phyloP scores from a whole-genome alignment of 2,888 invertebrate genomes.

The Archaeoteleia sp. region DNA sequence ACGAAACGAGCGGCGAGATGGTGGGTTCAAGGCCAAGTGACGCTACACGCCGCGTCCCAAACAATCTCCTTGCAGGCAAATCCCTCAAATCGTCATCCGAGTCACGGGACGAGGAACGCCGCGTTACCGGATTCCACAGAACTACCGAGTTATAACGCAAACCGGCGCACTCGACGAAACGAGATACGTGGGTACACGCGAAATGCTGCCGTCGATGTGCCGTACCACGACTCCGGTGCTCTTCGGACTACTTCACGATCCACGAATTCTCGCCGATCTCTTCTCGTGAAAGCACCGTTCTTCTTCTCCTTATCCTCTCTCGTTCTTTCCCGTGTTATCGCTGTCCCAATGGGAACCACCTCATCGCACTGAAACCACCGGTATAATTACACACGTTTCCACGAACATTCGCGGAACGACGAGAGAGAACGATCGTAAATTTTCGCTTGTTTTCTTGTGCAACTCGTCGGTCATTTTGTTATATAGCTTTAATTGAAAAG shows the following conservation, averaged over 20 bases:
- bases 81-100: conserved; percentile 46
- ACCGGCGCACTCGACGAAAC: conserved; percentile 38
- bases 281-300: conserved; percentile 4
- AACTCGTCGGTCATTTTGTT: too few species aligned
- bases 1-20: neutral
- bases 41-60: conserved; percentile 12
- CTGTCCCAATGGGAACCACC: too few species aligned
- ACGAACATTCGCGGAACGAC: too few species aligned
- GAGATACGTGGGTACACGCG: conserved; percentile 22
- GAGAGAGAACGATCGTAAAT: too few species aligned
- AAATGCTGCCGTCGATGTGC: conserved; percentile 15
- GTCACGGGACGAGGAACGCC: conserved; percentile 40
- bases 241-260: conserved; percentile 5
- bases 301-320: neutral
- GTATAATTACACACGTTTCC: too few species aligned
- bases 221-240: conserved; percentile 12
- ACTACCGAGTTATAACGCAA: conserved; percentile 38
- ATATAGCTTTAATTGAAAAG: too few species aligned
- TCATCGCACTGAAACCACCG: too few species aligned
- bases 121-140: conserved; percentile 49
- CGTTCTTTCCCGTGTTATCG: neutral
- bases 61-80: conserved; percentile 36
- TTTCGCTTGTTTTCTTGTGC: too few species aligned
- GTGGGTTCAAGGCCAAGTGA: conserved; percentile 39
- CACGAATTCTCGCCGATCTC: conserved; percentile 4